Conservation (phyloP, 2,113 vertebrate species). For the Machaerirhynchus nigripectus region DNA sequence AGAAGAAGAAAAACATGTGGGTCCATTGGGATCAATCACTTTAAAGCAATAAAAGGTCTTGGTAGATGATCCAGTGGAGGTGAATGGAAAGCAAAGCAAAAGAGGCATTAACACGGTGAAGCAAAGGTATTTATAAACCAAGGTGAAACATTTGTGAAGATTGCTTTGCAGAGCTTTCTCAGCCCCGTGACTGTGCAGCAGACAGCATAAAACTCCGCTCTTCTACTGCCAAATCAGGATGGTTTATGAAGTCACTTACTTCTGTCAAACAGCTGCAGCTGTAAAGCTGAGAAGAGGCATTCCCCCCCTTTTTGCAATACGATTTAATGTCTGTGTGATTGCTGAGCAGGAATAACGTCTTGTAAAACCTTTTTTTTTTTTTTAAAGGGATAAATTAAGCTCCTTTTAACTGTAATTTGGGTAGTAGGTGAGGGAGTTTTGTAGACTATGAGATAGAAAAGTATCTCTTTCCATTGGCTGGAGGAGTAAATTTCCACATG, state of each 20-base stretch:
- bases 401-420: neutral
- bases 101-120: neutral
- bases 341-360: conserved; percentile 20
- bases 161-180: conserved; percentile 30
- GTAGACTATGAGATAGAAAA: conserved; percentile 11
- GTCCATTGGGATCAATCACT: neutral
- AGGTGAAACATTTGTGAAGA: conserved; percentile 45
- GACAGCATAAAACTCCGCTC: conserved; percentile 11
- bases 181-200: conserved; percentile 7
- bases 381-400: neutral
- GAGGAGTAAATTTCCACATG: conserved; percentile 32
- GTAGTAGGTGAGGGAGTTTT: conserved; percentile 28
- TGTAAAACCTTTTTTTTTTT: neutral
- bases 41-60: conserved; percentile 35
- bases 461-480: neutral
- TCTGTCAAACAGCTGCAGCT: conserved; percentile 53
- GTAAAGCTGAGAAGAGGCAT: conserved; percentile 38
- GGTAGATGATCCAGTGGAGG: conserved; percentile 26
- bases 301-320: neutral
- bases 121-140: conserved; percentile 33
- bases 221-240: conserved; percentile 28
- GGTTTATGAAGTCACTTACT: conserved; percentile 59
- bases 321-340: conserved; percentile 55
- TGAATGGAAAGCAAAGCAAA: conserved; percentile 50
- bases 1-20: neutral